phyloP scores from a whole-genome alignment of 2,113 vertebrate species.

The Corvus hawaiiensis region DNA sequence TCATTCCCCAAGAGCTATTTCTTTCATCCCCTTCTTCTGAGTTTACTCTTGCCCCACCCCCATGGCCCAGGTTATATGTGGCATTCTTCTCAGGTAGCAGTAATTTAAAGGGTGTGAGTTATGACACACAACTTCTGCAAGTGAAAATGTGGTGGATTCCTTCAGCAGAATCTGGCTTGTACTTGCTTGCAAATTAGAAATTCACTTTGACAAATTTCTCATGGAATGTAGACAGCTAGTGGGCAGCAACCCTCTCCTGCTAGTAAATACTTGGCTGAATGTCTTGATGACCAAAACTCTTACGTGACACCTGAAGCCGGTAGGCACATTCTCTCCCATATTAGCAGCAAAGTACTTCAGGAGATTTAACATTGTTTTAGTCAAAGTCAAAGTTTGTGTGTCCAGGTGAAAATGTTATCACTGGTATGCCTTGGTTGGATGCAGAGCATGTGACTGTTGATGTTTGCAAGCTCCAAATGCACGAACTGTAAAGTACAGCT shows the following conservation, averaged over 20 bases:
- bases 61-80: not conserved
- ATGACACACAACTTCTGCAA: not conserved
- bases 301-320: not conserved
- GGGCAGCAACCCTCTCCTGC: not conserved
- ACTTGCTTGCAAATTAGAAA: not conserved
- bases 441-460: not conserved
- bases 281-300: not conserved
- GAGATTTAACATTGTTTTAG: not conserved
- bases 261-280: not conserved
- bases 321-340: not conserved
- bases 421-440: not conserved
- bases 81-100: not conserved
- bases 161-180: not conserved
- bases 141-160: not conserved
- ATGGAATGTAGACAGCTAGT: not conserved
- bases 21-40: not conserved
- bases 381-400: accelerated
- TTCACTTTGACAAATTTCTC: not conserved
- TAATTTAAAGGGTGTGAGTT: not conserved
- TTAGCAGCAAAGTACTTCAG: not conserved
- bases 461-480: not conserved
- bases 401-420: not conserved
- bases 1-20: not conserved
- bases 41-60: not conserved
- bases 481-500: not conserved